These are phyloP conservation scores for Lota lota DNA, from an alignment of 2,113 vertebrate genomes.

Conservation along the genomic window DNA sequence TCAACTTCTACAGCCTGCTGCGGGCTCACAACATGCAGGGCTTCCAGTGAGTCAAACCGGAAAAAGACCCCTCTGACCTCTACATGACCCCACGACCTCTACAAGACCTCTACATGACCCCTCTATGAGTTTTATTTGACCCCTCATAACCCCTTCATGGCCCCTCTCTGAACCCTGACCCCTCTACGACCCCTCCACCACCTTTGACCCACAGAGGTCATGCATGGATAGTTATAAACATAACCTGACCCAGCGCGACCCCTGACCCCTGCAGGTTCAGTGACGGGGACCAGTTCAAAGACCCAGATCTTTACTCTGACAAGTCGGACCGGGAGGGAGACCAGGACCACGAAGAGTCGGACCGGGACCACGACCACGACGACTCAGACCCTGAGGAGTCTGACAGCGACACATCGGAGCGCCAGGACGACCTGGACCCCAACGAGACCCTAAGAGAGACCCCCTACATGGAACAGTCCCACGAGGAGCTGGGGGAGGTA, in stretches of 20 bases:
- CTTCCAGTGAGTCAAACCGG: slow-evolving; percentile 81
- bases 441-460: slow-evolving; percentile 84
- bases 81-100: too few relatives aligned
- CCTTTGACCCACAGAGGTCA: too few relatives aligned
- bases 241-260: background rate
- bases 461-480: slow-evolving; percentile 85
- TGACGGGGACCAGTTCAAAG: slow-evolving; percentile 92
- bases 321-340: slow-evolving; percentile 96
- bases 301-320: slow-evolving; percentile 94
- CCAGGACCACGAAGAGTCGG: slow-evolving; percentile 90
- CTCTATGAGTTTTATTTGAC: too few relatives aligned
- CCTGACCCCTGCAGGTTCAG: slow-evolving; percentile 76
- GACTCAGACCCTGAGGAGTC: slow-evolving; percentile 97
- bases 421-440: slow-evolving; percentile 90
- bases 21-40: slow-evolving; percentile 90
- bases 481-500: slow-evolving; percentile 95
- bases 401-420: slow-evolving; percentile 92
- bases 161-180: background rate
- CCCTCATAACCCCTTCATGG: too few relatives aligned
- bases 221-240: background rate
- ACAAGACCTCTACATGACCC: too few relatives aligned
- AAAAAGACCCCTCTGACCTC: too few relatives aligned
- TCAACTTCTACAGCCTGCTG: slow-evolving; percentile 92
- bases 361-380: slow-evolving; percentile 91
- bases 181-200: background rate